Evolutionary conservation across 2,113 vertebrate species (phyloP), one percentile per base, ranked within the genome.

Genomic region (Sinocyclocheilus anophthalmus): DNA sequence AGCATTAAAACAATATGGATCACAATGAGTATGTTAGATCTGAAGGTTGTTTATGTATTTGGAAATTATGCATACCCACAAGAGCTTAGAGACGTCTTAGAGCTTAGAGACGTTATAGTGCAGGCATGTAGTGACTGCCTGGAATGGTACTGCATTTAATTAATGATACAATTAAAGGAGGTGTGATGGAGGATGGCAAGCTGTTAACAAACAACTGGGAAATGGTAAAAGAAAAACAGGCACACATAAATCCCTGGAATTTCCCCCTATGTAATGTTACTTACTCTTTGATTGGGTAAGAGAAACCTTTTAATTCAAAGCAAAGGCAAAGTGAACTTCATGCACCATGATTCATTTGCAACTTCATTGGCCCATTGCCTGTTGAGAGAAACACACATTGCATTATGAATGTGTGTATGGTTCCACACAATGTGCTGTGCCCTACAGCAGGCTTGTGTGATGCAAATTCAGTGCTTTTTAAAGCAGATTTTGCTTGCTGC

Each of bases 381-480:
- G 26, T 12, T 50, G 42, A 55, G 14, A 12, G 24, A 83, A 30
- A 22, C 18, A 50, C 24, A 1, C 7, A 48, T 45, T 69, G 76
- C 16, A 45, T 81, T 67, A 48, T 81, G 30, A 9, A 22, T 78
- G 76, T 50, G 42, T 63, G 20, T 65, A 26, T 81, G 33, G 33
- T 65, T 22, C 33, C 39, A 65, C 59, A 45, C 48, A 78, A 55
- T 65, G 59, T 65, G 33, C 39, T 65, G 59, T 80, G 16, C 63
- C 81, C 20, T 45, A 37, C 61, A 83, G 65, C 65, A 67, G n/a
- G 14, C 24, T 22, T 50, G n/a, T 59, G 26, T 50, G 6, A 50
- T 82, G 80, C 61, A 83, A 70, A 70, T 83, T 70, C 65, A 33
- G 65, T 48, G 11, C 3, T 79, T 70, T 82, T 82, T 48, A 16